Evolutionary conservation across 2,113 vertebrate species (phyloP).

Genomic region (Rhineura floridana): DNA sequence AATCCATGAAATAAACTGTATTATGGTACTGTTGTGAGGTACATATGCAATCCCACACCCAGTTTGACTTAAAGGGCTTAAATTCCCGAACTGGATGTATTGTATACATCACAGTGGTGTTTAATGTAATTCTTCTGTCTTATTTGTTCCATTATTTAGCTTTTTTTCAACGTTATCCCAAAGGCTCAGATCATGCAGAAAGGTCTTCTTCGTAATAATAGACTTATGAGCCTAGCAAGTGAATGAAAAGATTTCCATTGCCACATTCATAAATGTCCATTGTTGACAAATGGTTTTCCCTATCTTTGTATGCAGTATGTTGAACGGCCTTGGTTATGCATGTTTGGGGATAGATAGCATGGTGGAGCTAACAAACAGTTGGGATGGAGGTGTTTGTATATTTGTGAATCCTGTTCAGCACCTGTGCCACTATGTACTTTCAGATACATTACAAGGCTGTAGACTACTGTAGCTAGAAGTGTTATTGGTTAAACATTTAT

Average conservation of each 20-base stretch:
- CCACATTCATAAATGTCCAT: slow-evolving; percentile 24
- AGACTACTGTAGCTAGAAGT: slow-evolving; percentile 59
- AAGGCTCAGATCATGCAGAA: neutral
- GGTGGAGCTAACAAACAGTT: neutral
- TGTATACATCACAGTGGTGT: neutral
- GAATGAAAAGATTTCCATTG: slow-evolving; percentile 24
- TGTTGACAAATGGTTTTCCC: neutral
- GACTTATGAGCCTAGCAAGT: neutral
- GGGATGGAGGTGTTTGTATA: neutral
- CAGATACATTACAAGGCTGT: slow-evolving; percentile 51
- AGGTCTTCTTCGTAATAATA: neutral
- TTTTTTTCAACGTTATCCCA: slow-evolving; percentile 9
- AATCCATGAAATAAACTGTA: neutral
- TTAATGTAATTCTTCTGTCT: slow-evolving; percentile 1
- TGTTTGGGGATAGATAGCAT: neutral
- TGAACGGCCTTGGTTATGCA: slow-evolving; percentile 14
- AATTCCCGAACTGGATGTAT: neutral
- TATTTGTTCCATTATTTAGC: neutral
- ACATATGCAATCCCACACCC: no score
- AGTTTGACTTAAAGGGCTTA: neutral
- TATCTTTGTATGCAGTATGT: slow-evolving; percentile 5
- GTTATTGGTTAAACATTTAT: slow-evolving; percentile 79
- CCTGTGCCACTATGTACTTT: slow-evolving; percentile 45
- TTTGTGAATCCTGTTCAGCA: slow-evolving; percentile 47
- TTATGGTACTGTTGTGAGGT: neutral